These are phyloP conservation scores for Blennius ocellaris DNA, from an alignment of 2,113 vertebrate genomes.

Conservation along the genomic window DNA sequence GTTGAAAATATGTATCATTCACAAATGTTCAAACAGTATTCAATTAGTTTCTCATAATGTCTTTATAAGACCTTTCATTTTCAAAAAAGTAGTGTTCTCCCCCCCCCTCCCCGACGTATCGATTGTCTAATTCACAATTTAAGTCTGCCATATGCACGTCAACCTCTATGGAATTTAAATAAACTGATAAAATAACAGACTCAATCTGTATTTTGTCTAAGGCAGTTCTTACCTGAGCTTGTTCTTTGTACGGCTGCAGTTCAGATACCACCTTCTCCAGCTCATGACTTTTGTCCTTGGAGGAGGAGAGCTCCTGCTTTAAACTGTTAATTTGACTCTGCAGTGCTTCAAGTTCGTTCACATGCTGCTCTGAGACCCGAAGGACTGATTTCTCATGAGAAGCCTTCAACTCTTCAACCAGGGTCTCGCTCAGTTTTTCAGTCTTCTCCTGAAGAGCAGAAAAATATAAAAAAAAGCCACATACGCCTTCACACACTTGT, in stretches of 20 bases:
- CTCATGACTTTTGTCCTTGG: conserved; percentile 75
- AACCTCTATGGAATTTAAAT: no score
- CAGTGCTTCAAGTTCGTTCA: conserved; percentile 76
- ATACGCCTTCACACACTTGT: background rate
- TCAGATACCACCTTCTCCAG: conserved; percentile 84
- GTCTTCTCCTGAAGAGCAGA: conserved; percentile 71
- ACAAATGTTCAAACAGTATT: no score
- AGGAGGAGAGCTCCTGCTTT: conserved; percentile 78
- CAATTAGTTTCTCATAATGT: no score
- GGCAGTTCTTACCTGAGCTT: conserved; percentile 82
- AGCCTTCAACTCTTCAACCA: conserved; percentile 84
- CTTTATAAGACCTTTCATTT: no score
- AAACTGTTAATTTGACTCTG: conserved; percentile 75
- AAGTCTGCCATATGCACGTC: no score
- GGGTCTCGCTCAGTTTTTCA: conserved; percentile 78
- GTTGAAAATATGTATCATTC: no score
- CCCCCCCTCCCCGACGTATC: no score
- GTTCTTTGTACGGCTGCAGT: conserved; percentile 86
- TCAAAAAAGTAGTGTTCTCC: no score
- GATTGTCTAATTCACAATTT: no score
- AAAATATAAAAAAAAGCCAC: background rate
- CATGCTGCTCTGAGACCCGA: conserved; percentile 79
- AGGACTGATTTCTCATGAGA: conserved; percentile 81
- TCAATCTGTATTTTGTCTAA: no score
- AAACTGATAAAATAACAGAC: no score